Percentiles rank a stretch among this genome's conserved stretches.
Evolutionary conservation across 2,797 vertebrate species (phyloP).

Genomic region (Carcharodon carcharias): DNA sequence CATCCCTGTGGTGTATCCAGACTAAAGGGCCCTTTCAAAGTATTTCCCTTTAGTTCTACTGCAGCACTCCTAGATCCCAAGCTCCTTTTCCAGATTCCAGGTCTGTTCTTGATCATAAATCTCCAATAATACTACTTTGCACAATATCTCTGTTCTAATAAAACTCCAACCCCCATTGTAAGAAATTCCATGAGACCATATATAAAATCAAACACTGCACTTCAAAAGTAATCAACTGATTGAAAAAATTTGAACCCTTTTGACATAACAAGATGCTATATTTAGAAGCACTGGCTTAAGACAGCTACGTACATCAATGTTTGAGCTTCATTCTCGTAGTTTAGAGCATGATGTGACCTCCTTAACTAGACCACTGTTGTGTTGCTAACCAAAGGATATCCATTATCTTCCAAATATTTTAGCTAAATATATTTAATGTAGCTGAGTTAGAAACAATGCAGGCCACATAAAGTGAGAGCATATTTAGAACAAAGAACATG

Average conservation of each 20-base stretch:
- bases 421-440: background rate
- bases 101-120: background rate
- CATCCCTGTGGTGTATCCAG: too few relatives aligned
- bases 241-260: too few relatives aligned
- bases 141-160: background rate
- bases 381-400: background rate
- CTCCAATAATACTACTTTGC: background rate
- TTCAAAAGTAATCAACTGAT: background rate
- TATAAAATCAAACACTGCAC: background rate
- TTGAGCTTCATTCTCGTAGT: background rate
- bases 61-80: background rate
- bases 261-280: too few relatives aligned
- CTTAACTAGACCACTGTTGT: background rate
- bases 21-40: background rate
- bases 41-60: background rate
- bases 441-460: background rate
- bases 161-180: background rate
- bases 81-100: background rate
- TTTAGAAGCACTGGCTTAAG: background rate
- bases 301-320: background rate
- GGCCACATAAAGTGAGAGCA: background rate
- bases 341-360: background rate
- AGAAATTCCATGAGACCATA: background rate
- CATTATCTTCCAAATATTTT: background rate
- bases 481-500: background rate